phyloP scores from a whole-genome alignment of 2,888 invertebrate species.

The Mythimna impura region DNA sequence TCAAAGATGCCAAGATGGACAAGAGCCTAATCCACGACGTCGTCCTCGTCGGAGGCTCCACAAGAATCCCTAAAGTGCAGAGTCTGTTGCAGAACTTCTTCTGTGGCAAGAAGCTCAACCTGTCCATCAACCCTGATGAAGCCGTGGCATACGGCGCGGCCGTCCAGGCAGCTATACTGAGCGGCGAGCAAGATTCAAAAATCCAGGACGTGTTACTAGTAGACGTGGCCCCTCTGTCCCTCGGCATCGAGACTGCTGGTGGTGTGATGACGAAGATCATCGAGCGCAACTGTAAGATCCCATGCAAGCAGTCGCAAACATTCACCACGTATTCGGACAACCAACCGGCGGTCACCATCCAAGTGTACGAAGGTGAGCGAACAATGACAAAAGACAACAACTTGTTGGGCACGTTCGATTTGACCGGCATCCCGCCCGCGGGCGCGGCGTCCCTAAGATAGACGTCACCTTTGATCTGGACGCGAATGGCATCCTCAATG shows the following conservation, averaged over 20 bases:
- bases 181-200: conserved; percentile 92
- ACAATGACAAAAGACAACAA: conserved; percentile 92
- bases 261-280: conserved; percentile 93
- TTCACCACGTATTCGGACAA: conserved; percentile 94
- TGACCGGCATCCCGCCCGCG: neutral
- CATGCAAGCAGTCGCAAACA: conserved; percentile 91
- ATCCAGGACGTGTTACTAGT: conserved; percentile 91
- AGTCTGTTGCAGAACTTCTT: conserved; percentile 92
- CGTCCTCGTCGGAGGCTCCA: conserved; percentile 94
- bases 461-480: conserved; percentile 80
- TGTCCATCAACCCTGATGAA: conserved; percentile 93
- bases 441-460: conserved; percentile 91
- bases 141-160: conserved; percentile 94
- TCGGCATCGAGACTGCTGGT: conserved; percentile 93
- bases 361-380: conserved; percentile 93
- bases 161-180: conserved; percentile 92
- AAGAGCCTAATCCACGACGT: conserved; percentile 93
- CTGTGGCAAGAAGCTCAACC: conserved; percentile 91
- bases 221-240: conserved; percentile 90
- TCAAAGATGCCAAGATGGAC: conserved; percentile 93
- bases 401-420: conserved; percentile 1
- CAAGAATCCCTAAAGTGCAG: conserved; percentile 93
- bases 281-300: conserved; percentile 92
- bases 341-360: conserved; percentile 92
- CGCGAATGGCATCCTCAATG: conserved; percentile 94